Percentiles rank a stretch among this genome's conserved stretches.
phyloP scores from a whole-genome alignment of 2,797 vertebrate species.

The Sylvilagus floridanus region DNA sequence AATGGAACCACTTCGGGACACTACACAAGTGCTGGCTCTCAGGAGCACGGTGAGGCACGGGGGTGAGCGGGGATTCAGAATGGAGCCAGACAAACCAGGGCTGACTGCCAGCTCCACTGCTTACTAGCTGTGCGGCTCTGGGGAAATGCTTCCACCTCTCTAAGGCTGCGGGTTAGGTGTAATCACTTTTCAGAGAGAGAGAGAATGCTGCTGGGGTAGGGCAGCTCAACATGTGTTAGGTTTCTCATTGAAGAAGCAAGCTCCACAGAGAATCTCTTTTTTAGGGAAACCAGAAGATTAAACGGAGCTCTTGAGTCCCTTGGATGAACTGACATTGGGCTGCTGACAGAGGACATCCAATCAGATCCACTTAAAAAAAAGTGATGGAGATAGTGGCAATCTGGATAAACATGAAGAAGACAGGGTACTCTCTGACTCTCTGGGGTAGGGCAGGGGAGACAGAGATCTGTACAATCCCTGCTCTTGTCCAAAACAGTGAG shows the following conservation, averaged over 20 bases:
- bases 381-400: no score
- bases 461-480: neutral
- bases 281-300: conserved; percentile 55
- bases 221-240: neutral
- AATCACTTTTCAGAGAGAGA: conserved; percentile 34
- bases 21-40: neutral
- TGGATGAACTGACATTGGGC: neutral
- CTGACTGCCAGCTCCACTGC: conserved; percentile 10
- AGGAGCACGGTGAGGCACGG: neutral
- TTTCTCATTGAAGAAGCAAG: neutral
- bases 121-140: conserved; percentile 10
- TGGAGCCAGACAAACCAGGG: conserved; percentile 22
- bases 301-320: conserved; percentile 25
- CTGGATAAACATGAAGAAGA: no score
- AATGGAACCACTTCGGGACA: neutral
- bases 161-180: neutral
- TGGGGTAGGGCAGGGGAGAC: neutral
- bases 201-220: neutral
- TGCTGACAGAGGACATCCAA: neutral
- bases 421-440: no score
- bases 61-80: neutral
- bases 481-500: conserved; percentile 26
- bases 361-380: neutral
- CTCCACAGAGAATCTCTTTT: neutral
- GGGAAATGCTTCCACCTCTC: conserved; percentile 32